Evolutionary conservation across 2,113 vertebrate genomes (phyloP).

Genomic region (Leucopternis melanops): DNA sequence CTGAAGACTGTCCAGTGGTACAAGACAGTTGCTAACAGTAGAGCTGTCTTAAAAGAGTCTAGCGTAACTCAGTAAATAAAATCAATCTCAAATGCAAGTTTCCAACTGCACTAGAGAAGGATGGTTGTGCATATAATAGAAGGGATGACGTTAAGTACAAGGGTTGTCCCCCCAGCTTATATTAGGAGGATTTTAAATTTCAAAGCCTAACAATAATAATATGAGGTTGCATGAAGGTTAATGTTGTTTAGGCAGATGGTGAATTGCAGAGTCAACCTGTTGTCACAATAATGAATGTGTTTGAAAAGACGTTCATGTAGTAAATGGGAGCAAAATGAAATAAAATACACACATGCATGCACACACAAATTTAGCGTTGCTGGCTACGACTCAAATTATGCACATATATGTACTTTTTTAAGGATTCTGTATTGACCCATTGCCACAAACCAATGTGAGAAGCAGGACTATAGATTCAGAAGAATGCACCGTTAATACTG

Average conservation of each 20-base stretch:
- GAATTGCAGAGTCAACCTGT: slow-evolving; percentile 69
- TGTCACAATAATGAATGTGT: slow-evolving; percentile 64
- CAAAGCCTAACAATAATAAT: slow-evolving; percentile 42
- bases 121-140: not conserved
- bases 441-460: slow-evolving; percentile 13
- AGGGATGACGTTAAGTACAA: not conserved
- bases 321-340: slow-evolving; percentile 49
- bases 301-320: slow-evolving; percentile 6
- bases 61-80: not conserved
- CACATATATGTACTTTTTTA: not conserved
- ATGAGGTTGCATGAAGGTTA: slow-evolving; percentile 69
- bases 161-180: not conserved
- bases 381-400: not conserved
- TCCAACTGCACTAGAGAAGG: not conserved
- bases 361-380: not conserved
- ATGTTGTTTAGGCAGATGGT: slow-evolving; percentile 70
- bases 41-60: not conserved
- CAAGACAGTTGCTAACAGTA: not conserved
- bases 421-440: not conserved
- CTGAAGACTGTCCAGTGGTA: not conserved
- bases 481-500: slow-evolving; percentile 12
- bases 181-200: slow-evolving; percentile 51
- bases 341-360: not conserved
- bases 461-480: not conserved
- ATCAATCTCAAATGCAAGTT: not conserved